These are phyloP conservation scores for Sceloporus tristichus DNA, from an alignment of 2,113 vertebrate genomes.

Conservation along the genomic window DNA sequence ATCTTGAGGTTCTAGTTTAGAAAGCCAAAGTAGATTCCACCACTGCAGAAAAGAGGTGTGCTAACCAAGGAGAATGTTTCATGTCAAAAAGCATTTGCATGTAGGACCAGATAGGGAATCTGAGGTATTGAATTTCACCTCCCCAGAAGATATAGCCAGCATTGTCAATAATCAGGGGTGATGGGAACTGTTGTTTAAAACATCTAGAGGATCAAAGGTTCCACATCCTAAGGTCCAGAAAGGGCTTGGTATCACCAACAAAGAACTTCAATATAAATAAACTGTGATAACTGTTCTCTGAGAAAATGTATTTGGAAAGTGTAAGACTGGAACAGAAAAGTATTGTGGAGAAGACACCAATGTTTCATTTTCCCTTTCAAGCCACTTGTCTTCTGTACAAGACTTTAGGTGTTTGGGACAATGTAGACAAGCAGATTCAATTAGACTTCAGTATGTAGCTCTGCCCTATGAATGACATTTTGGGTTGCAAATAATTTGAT, in stretches of 20 bases:
- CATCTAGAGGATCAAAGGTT: too few relatives aligned
- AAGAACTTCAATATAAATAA: not conserved
- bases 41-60: too few relatives aligned
- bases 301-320: not conserved
- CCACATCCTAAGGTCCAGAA: not conserved
- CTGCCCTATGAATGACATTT: not conserved
- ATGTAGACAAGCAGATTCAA: not conserved
- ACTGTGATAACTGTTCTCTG: not conserved
- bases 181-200: too few relatives aligned
- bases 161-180: too few relatives aligned
- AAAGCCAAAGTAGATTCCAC: too few relatives aligned
- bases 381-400: not conserved
- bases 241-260: too few relatives aligned
- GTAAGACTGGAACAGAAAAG: not conserved
- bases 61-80: too few relatives aligned
- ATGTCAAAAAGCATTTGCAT: slow-evolving; percentile 1
- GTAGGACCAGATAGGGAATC: not conserved
- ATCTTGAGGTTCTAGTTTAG: too few relatives aligned
- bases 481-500: slow-evolving; percentile 22
- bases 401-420: not conserved
- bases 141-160: too few relatives aligned
- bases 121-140: not conserved
- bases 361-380: not conserved
- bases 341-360: too few relatives aligned
- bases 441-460: not conserved